phyloP scores from a whole-genome alignment of 2,113 vertebrate species.

The Theristicus caerulescens region DNA sequence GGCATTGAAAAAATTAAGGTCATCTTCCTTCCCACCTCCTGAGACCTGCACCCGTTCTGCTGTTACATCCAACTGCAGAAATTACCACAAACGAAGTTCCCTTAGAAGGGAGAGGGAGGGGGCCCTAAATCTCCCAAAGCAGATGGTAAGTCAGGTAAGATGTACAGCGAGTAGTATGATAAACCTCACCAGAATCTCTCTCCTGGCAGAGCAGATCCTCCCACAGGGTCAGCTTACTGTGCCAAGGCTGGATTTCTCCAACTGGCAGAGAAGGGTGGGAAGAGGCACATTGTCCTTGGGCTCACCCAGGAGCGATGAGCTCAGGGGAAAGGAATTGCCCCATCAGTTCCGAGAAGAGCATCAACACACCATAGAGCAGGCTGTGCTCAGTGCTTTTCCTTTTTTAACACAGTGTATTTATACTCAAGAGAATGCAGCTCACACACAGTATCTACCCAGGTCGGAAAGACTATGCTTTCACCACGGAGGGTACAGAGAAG shows the following conservation, averaged over 20 bases:
- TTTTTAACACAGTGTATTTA: constrained; percentile 35
- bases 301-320: constrained; percentile 3
- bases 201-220: background rate
- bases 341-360: constrained; percentile 48
- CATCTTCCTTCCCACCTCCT: background rate
- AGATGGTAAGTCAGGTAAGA: background rate
- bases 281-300: background rate
- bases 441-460: background rate
- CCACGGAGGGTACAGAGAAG: background rate
- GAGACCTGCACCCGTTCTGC: background rate
- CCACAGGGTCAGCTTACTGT: background rate
- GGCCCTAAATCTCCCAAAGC: background rate
- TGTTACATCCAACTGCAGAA: background rate
- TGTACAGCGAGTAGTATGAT: background rate
- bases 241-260: background rate
- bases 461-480: background rate
- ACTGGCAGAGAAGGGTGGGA: background rate
- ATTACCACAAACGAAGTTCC: background rate
- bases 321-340: constrained; percentile 50
- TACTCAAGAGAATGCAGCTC: constrained; percentile 36
- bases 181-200: background rate
- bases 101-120: background rate
- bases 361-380: background rate
- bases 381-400: background rate
- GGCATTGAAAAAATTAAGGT: background rate